Base-by-base conservation (phyloP, 2,113 vertebrate species). In the Ornithorhynchus anatinus region DNA sequence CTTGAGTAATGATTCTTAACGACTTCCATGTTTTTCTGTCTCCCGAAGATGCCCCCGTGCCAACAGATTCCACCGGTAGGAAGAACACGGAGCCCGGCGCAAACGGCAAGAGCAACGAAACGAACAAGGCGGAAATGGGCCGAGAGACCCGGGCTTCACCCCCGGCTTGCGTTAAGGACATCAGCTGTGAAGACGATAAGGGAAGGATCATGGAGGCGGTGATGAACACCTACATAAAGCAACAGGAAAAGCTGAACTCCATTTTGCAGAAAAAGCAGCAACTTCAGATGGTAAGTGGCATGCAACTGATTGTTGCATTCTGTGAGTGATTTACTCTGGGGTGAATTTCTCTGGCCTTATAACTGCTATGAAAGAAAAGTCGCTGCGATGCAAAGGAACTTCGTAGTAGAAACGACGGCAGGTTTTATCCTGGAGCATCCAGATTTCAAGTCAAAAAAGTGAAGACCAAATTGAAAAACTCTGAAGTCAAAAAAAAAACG, bases 121-220 rank as follows among this genome's bases (percentile, higher is more conserved):
- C 86, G 65, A 82, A 86, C 86, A 90, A 86, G 74, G 86, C 47
- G 61, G 93, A 94, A 88, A 90, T 69, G 65, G 89, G 80, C 69
- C 88, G 12, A 15, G 89, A 88, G 61, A 63, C 37, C 35, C 65
- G 79, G 75, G 88, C 88, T 81, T 84, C 93, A 79, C 93, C 92
- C 87, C 87, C 89, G n/a, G 86, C 90, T 61, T 87, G 89, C 77
- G 92, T 92, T 80, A 90, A 64, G 50, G 93, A 90, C 77, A 82
- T 85, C 67, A 81, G 76, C 47, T 92, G 89, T 84, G 97, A 99
- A 82, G 98, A 99, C 35, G 96, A 98, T 90, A 98, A 99, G 86
- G 96, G 97, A 48, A 95, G 89, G 86, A 98, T 99, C 74, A 96
- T 99, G 92, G 95, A 98, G 86, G 97, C 98, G 93, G 97, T 98